Evolutionary conservation across 2,113 vertebrate genomes (phyloP).

Genomic region (Hemiprocne comata): DNA sequence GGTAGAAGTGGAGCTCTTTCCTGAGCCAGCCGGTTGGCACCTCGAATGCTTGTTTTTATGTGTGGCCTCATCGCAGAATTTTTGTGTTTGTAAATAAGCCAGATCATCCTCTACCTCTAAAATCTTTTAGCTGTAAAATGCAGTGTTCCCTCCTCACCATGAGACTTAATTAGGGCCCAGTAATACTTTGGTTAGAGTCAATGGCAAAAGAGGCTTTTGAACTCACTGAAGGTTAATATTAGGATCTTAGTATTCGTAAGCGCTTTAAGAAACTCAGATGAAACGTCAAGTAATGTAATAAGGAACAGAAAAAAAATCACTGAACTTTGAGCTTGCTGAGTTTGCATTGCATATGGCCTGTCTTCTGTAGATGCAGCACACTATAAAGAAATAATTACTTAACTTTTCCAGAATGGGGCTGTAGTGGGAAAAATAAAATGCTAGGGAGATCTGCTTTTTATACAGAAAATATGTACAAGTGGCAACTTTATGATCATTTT

Average conservation of each 20-base stretch:
- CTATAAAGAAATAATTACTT: constrained; percentile 18
- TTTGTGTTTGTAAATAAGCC: not conserved
- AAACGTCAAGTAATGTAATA: not conserved
- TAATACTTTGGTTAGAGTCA: not conserved
- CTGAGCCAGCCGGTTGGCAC: not conserved
- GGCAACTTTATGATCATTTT: constrained; percentile 53
- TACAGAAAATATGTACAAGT: constrained; percentile 5
- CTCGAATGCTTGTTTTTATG: not conserved
- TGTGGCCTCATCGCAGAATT: constrained; percentile 9
- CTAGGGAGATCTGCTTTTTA: constrained; percentile 24
- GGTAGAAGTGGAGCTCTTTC: not conserved
- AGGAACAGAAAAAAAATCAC: not conserved
- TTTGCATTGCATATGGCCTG: not conserved
- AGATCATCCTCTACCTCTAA: not conserved
- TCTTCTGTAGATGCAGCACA: not conserved
- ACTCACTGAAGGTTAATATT: not conserved
- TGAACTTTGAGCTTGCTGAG: not conserved
- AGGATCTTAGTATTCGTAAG: not conserved
- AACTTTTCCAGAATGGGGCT: constrained; percentile 2
- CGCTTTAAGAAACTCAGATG: not conserved
- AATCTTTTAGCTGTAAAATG: not conserved
- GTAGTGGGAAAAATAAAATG: constrained; percentile 42
- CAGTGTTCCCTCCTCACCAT: not conserved
- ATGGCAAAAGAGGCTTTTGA: not conserved
- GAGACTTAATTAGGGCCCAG: not conserved